A percentile compares a stretch with the other conserved stretches of the same genome.
These are phyloP conservation scores for Epinephelus coioides DNA, from an alignment of 2,797 vertebrate species.

Conservation along the genomic window DNA sequence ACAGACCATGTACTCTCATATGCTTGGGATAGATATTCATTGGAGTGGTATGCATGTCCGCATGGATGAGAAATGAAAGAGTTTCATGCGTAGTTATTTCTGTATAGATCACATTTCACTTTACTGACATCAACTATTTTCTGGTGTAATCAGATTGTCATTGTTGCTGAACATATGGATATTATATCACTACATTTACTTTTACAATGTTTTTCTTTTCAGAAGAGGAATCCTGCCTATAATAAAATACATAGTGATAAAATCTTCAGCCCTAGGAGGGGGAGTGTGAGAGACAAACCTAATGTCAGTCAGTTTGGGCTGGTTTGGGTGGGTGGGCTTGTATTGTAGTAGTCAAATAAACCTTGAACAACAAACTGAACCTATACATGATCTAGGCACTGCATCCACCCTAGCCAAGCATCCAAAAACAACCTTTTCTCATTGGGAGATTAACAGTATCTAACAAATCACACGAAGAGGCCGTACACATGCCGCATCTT, in stretches of 20 bases:
- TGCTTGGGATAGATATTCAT: not conserved
- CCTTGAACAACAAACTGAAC: not conserved
- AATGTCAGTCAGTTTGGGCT: not conserved
- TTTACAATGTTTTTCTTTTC: not conserved
- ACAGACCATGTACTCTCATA: not conserved
- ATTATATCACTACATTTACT: not conserved
- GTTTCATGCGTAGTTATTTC: not conserved
- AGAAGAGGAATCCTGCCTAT: not conserved
- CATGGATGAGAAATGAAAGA: not conserved
- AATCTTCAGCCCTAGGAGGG: not conserved
- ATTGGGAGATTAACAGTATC: not conserved
- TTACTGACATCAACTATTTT: not conserved
- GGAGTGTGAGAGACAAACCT: not conserved
- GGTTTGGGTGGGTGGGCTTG: not conserved
- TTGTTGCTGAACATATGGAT: not conserved
- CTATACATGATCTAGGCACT: not conserved
- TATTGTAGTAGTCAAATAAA: not conserved
- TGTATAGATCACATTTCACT: constrained; percentile 2
- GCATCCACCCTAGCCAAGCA: not conserved
- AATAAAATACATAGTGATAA: not conserved
- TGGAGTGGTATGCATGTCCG: no score
- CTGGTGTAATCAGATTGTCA: not conserved
- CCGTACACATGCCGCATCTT: no score
- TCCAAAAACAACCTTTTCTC: not conserved
- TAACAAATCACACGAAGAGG: not conserved